These are phyloP conservation scores for Protonibea diacanthus DNA, from an alignment of 2,797 vertebrate genomes.

Conservation along the genomic window DNA sequence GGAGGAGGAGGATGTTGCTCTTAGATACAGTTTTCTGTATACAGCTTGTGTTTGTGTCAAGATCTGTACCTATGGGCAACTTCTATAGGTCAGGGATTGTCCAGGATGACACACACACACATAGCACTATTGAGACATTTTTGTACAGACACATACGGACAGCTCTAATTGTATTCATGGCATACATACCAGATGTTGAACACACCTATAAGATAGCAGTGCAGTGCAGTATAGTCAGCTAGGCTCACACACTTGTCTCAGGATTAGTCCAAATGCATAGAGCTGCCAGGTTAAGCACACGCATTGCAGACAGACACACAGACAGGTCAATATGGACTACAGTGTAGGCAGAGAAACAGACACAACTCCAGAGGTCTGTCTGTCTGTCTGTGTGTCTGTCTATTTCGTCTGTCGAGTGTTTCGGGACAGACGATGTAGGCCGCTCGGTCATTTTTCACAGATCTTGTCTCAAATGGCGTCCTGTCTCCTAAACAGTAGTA, in stretches of 20 bases:
- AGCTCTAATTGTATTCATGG: conserved; percentile 11
- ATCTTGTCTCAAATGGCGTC: conserved; percentile 76
- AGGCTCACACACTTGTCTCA: conserved; percentile 53
- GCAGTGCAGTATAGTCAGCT: conserved; percentile 47
- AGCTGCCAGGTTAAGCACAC: conserved; percentile 72
- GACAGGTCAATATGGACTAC: conserved; percentile 83
- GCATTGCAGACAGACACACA: conserved; percentile 86
- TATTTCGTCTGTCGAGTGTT: conserved; percentile 83
- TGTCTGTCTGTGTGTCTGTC: conserved; percentile 90
- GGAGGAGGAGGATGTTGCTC: conserved; percentile 44
- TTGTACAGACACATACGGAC: conserved; percentile 47
- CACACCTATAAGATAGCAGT: conserved; percentile 35
- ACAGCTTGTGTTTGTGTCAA: conserved; percentile 32
- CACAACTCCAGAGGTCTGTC: conserved; percentile 87
- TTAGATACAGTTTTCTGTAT: conserved; percentile 46
- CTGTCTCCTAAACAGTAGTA: conserved; percentile 75
- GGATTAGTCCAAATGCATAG: conserved; percentile 57
- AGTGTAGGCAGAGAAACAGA: conserved; percentile 86
- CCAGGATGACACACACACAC: conserved; percentile 47
- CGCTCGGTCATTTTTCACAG: conserved; percentile 77
- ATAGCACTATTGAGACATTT: conserved; percentile 4
- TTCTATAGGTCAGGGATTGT: conserved; percentile 40
- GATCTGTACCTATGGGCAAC: conserved; percentile 50
- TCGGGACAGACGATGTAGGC: conserved; percentile 85
- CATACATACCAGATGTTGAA: conserved; percentile 23